Conservation (phyloP, 2,888 invertebrate genomes). For the Syrphus vitripennis region DNA sequence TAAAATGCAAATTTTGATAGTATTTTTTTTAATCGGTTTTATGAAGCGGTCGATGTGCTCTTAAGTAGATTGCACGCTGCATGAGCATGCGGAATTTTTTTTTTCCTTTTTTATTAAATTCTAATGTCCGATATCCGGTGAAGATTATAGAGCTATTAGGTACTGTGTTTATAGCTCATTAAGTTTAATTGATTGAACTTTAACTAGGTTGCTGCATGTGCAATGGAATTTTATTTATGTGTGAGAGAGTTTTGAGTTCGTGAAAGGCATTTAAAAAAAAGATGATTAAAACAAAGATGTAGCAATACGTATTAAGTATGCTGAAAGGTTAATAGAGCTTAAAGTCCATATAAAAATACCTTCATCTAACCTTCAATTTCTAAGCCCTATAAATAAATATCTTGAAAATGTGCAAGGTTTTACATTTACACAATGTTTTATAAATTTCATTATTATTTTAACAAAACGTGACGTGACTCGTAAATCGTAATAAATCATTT, state of each 20-base stretch:
- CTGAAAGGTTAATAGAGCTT: not conserved
- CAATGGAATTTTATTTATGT: not conserved
- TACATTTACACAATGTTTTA: not conserved
- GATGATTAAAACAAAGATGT: not conserved
- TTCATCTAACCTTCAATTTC: not conserved
- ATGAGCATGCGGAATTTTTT: not conserved
- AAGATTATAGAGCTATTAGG: not conserved
- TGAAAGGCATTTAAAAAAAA: not conserved
- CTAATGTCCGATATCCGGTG: not conserved
- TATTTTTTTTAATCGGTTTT: not conserved
- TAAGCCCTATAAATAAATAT: not conserved
- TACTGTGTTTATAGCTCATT: not conserved
- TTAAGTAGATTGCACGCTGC: not conserved
- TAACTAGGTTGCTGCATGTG: not conserved
- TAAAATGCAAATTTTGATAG: not conserved
- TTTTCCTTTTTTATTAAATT: not conserved
- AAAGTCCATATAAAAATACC: not conserved
- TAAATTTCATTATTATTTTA: not conserved
- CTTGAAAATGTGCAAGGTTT: not conserved
- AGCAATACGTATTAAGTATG: not conserved
- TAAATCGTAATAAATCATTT: not conserved
- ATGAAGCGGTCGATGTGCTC: conserved; percentile 4
- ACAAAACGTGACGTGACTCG: not conserved
- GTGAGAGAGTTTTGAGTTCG: not conserved
- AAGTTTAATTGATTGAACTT: not conserved